phyloP scores from a whole-genome alignment of 2,797 vertebrate species.

The Gila robusta region DNA sequence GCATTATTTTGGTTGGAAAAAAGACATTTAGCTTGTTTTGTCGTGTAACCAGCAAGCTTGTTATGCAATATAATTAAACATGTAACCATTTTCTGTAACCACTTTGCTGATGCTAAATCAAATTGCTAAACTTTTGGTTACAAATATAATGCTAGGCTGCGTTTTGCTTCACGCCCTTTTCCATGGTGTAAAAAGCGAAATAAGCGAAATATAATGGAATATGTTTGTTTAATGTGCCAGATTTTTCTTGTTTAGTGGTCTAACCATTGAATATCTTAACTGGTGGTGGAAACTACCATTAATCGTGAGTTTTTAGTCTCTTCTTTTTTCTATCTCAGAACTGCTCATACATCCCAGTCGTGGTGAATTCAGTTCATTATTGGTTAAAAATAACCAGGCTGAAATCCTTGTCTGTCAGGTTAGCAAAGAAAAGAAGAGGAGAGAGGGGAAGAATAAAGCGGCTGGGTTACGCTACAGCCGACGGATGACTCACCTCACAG shows the following conservation, averaged over 20 bases:
- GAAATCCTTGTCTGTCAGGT: slow-evolving; percentile 53
- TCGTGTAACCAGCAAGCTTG: background rate
- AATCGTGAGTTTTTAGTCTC: background rate
- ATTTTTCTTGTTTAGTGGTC: slow-evolving; percentile 1
- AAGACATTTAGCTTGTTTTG: background rate
- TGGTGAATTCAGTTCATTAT: slow-evolving; percentile 51
- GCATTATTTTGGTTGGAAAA: background rate
- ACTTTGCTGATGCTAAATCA: slow-evolving; percentile 8
- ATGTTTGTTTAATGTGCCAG: background rate
- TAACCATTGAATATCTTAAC: background rate
- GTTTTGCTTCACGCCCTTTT: background rate
- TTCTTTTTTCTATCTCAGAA: background rate
- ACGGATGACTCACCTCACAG: slow-evolving; percentile 82
- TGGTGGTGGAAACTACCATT: background rate
- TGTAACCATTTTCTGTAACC: background rate
- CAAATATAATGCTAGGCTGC: background rate
- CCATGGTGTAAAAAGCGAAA: background rate
- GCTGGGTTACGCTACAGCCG: slow-evolving; percentile 73
- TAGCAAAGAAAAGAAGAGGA: slow-evolving; percentile 52
- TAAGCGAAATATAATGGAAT: background rate
- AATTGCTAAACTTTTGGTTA: background rate
- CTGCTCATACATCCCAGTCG: slow-evolving; percentile 8
- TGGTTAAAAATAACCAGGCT: slow-evolving; percentile 61
- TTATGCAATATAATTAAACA: slow-evolving; percentile 2
- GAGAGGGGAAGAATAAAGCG: slow-evolving; percentile 69